These are phyloP conservation scores for Sus cebifrons DNA, from an alignment of 2,797 vertebrate genomes.

Conservation along the genomic window DNA sequence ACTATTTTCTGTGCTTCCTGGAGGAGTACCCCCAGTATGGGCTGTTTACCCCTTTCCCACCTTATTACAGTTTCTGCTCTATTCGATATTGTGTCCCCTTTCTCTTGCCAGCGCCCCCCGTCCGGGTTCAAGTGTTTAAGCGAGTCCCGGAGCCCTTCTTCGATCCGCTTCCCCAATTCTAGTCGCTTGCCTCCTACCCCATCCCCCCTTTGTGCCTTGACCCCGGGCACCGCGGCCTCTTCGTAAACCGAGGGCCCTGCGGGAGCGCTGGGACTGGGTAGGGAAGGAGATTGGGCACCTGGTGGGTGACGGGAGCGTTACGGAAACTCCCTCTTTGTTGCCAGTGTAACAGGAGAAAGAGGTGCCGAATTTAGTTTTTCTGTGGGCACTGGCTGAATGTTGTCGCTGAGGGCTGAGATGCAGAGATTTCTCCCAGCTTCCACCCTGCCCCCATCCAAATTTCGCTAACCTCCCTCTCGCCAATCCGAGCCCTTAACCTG, in stretches of 20 bases:
- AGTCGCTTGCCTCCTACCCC: background rate
- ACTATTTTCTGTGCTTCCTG: background rate
- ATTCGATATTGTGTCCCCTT: background rate
- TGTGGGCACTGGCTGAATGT: constrained; percentile 84
- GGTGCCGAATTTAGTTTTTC: constrained; percentile 87
- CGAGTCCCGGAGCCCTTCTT: constrained; percentile 18
- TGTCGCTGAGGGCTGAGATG: constrained; percentile 85
- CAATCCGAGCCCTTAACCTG: constrained; percentile 73
- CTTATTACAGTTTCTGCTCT: constrained; percentile 50
- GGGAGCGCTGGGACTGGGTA: constrained; percentile 63
- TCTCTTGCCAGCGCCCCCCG: background rate
- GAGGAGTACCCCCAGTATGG: constrained; percentile 6
- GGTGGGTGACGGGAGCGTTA: constrained; percentile 82
- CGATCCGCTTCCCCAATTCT: background rate
- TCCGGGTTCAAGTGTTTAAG: constrained; percentile 2
- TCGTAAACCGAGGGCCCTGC: constrained; percentile 72
- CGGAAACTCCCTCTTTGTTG: constrained; percentile 88
- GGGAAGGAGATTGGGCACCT: constrained; percentile 82
- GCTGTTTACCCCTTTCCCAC: constrained; percentile 49
- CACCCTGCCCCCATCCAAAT: constrained; percentile 86
- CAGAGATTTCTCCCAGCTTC: constrained; percentile 83
- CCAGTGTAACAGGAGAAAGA: constrained; percentile 86
- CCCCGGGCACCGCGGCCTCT: constrained; percentile 79
- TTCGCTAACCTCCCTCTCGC: constrained; percentile 68
- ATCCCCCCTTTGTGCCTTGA: constrained; percentile 78